These are phyloP conservation scores for Ranitomeya imitator DNA, from an alignment of 2,113 vertebrate species.

Conservation along the genomic window DNA sequence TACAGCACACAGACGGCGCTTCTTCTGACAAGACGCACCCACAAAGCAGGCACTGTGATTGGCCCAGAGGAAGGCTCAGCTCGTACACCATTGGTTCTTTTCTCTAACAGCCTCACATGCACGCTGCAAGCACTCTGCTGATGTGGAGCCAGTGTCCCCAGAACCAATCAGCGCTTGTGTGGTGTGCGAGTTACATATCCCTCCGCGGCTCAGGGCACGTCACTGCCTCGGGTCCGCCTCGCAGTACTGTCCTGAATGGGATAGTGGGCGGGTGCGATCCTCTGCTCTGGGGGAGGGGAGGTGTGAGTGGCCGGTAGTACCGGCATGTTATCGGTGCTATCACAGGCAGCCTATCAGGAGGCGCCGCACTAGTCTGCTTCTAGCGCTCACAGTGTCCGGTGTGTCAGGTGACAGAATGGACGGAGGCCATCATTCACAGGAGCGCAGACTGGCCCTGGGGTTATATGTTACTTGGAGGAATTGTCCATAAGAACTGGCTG, in stretches of 20 bases:
- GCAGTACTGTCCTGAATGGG: not conserved
- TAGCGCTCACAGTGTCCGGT: too few species aligned
- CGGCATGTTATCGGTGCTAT: not conserved
- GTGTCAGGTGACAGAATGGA: too few species aligned
- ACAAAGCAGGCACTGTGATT: not conserved
- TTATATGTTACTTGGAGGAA: too few species aligned
- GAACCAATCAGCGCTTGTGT: slow-evolving; percentile 73
- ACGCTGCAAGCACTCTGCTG: slow-evolving; percentile 73
- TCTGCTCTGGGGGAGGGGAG: too few species aligned
- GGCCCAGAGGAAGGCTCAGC: not conserved
- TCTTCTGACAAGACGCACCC: not conserved
- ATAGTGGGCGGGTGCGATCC: not conserved
- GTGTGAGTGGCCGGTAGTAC: not conserved
- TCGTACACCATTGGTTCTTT: not conserved
- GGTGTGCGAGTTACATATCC: slow-evolving; percentile 59
- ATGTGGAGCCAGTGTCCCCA: slow-evolving; percentile 77
- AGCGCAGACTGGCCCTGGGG: too few species aligned
- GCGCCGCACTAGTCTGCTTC: too few species aligned
- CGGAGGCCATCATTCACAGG: too few species aligned
- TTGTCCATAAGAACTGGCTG: too few species aligned
- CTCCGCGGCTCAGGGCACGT: slow-evolving; percentile 63
- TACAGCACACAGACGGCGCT: not conserved
- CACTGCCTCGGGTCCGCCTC: not conserved
- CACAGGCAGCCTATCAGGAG: not conserved
- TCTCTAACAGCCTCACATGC: slow-evolving; percentile 44